These are phyloP conservation scores for Heliconius congener DNA, from an alignment of 1,140 invertebrate genomes.

Conservation along the genomic window DNA sequence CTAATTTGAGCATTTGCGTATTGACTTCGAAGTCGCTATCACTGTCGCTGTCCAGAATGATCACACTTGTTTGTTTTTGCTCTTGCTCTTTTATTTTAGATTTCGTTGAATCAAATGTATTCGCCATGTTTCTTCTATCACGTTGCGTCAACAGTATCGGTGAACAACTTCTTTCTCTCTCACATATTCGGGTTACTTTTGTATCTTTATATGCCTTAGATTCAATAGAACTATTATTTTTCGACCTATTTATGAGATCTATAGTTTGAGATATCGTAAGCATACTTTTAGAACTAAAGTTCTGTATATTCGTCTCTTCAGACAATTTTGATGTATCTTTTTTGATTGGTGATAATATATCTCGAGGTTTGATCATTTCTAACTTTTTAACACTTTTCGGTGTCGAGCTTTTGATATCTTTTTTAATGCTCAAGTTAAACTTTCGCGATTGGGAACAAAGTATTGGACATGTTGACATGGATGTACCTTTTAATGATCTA, in stretches of 20 bases:
- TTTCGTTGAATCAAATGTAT: neutral
- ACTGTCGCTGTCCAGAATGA: slow-evolving; percentile 66
- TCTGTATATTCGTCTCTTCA: neutral
- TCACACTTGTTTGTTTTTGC: slow-evolving; percentile 33
- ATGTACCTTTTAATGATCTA: slow-evolving; percentile 25
- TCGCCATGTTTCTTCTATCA: neutral
- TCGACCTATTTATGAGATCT: slow-evolving; percentile 63
- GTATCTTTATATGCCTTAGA: neutral
- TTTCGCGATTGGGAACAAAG: slow-evolving; percentile 56
- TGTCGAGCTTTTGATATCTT: slow-evolving; percentile 45
- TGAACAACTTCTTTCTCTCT: slow-evolving; percentile 45
- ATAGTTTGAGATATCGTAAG: slow-evolving; percentile 69
- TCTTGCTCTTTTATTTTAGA: slow-evolving; percentile 43
- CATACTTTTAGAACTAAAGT: slow-evolving; percentile 60
- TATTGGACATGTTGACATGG: slow-evolving; percentile 59
- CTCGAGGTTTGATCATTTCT: neutral
- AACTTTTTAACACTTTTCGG: slow-evolving; percentile 39
- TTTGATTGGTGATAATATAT: slow-evolving; percentile 3
- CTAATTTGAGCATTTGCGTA: slow-evolving; percentile 31
- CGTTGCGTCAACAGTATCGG: slow-evolving; percentile 67
- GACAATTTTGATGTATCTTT: slow-evolving; percentile 6
- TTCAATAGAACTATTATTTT: neutral
- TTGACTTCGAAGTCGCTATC: slow-evolving; percentile 46
- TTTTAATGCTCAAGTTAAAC: slow-evolving; percentile 54
- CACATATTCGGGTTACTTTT: neutral